Evolutionary conservation across 2,113 vertebrate genomes (phyloP), one percentile per base, ranked within the genome.

Genomic region (Cygnus atratus): DNA sequence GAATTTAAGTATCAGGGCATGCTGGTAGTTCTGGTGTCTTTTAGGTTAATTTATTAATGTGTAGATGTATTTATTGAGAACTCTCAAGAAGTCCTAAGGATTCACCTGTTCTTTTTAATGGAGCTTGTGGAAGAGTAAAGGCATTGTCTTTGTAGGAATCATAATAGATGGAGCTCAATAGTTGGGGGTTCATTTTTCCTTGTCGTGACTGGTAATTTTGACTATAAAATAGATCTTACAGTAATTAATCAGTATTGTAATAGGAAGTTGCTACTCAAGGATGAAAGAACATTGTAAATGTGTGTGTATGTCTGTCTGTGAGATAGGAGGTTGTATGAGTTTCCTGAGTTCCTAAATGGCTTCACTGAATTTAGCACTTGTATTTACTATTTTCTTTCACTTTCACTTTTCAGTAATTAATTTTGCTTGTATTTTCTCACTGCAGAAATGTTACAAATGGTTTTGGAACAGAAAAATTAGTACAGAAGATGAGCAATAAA

Each of bases 81-180:
- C 55, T 61, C 43, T 19, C 28, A 43, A 68, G 46, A 10, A 22
- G 26, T 24, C 46, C 28, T 81, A 17, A 65, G 33, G 73, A 39
- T 91, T 89, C 72, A 16, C 18, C 15, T 57, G 33, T 68, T 57
- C 25, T 65, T 72, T 90, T 87, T 41, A 57, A 29, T 48, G 31
- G 35, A 75, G 39, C 6, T 72, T 57, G 15, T 54, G 39, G 33
- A 73, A 66, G 14, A 67, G 5, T 66, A 73, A 87, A 22, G 41
- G 15, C 8, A 16, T 26, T 13, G 3, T 72, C 28, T 61, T 25
- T 25, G n/a, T 24, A 50, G 22, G 44, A 79, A 46, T 82, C 46
- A n/a, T 0, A 0, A 10, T 13, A 72, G 18, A 35, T 52, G 48
- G 68, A 85, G 48, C 21, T 73, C 46, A n/a, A 0, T 26, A 62